These are phyloP conservation scores for Eira barbara DNA, from an alignment of 2,113 vertebrate species.

Conservation along the genomic window DNA sequence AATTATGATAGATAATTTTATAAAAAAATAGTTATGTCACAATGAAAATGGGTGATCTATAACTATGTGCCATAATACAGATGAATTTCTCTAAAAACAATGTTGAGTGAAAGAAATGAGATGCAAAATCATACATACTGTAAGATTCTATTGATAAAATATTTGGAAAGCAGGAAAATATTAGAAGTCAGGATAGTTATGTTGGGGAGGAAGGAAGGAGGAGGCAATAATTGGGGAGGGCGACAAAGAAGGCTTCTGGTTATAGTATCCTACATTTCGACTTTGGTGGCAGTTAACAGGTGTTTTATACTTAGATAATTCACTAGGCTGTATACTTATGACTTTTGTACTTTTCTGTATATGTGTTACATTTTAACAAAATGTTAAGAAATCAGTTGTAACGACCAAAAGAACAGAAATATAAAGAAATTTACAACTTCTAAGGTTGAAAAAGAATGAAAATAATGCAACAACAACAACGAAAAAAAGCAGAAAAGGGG, in stretches of 20 bases:
- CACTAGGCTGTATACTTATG: not conserved
- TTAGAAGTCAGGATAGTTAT: not conserved
- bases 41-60: not conserved
- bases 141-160: not conserved
- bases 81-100: not conserved
- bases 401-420: not conserved
- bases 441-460: not conserved
- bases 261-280: not conserved
- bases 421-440: not conserved
- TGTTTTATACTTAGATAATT: not conserved
- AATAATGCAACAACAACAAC: not conserved
- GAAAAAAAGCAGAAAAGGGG: not conserved
- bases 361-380: conserved; percentile 26
- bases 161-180: not conserved
- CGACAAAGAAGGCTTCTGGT: not conserved
- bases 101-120: not conserved
- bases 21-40: not conserved
- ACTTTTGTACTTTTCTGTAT: not conserved
- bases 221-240: not conserved
- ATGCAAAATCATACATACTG: not conserved
- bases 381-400: not conserved
- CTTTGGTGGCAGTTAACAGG: not conserved
- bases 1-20: not conserved
- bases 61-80: not conserved
- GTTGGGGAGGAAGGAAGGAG: not conserved